Base-by-base conservation (phyloP, 2,797 vertebrate genomes). In the Muscicapa comitata region DNA sequence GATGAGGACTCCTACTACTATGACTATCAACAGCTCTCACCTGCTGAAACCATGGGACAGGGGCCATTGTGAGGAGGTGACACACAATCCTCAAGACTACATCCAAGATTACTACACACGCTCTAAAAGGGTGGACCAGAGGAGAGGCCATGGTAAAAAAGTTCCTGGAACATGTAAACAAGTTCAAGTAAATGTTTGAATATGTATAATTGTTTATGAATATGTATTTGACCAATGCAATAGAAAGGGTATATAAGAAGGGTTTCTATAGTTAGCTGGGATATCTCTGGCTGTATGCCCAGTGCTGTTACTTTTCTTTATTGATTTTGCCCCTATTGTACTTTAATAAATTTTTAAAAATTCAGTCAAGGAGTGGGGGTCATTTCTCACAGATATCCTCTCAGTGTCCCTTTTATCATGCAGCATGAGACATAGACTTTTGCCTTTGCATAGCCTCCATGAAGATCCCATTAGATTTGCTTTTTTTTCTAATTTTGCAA, bases 81-180 rank as follows among this genome's bases (percentile, higher is more conserved):
- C 25, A 53, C 7, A 12, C 1, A 1, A 43, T 31, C 37, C 31
- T 63, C 38, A 53, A 63, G 23, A 43, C 16, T 12, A 15, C 16
- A 63, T 15, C 48, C 25, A 53, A 15, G 12, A 53, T 62, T 29
- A 9, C 7, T 53, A 15, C 15, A 43, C 25, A 12, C 9, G 5
- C 48, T 76, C 16, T 19, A 29, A 29, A 53, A 29, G 16, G 9
- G 7, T 0, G 0, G 25, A 35, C 17, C 37, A 53, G 13, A 43
- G 19, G 25, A 29, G 11, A 35, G 2, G 2, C 25, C 16, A 29
- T 24, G 48, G 12, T 15, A 43, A 76, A 76, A 29, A 14, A 1
- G n/a, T 24, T 63, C 31, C 38, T 43, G 12, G 25, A 76, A 43
- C 4, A 2, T 29, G 19, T 18, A 62, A 62, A 29, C 3, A 1